phyloP scores from a whole-genome alignment of 1,140 invertebrate species.

The Aphis gossypii region DNA sequence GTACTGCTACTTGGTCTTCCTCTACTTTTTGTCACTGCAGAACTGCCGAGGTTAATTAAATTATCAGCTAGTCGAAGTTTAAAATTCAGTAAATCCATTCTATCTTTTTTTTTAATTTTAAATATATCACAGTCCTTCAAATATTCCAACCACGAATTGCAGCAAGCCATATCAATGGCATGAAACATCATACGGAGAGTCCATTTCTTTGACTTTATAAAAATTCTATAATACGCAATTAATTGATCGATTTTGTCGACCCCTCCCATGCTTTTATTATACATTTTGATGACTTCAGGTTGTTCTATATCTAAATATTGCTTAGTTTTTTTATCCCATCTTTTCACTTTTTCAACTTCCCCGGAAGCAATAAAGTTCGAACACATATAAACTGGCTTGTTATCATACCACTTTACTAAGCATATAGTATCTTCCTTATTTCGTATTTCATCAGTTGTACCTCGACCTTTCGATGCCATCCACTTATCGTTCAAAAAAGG shows the following conservation, averaged over 20 bases:
- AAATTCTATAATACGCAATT: neutral
- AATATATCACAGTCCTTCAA: neutral
- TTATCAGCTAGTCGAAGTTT: neutral
- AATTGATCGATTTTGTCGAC: neutral
- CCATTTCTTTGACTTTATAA: neutral
- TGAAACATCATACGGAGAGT: neutral
- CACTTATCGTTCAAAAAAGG: neutral
- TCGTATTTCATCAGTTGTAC: neutral
- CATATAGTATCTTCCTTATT: neutral
- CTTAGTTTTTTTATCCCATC: constrained; percentile 6
- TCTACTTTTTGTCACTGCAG: neutral
- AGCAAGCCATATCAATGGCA: constrained; percentile 16
- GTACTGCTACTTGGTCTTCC: neutral
- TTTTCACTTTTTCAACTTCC: neutral
- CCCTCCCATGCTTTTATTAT: neutral
- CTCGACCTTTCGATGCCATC: neutral
- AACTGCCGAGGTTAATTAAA: neutral
- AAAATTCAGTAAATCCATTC: neutral
- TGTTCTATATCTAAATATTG: neutral
- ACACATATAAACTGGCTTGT: neutral
- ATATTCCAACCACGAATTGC: neutral
- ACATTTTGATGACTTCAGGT: neutral
- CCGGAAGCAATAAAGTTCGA: neutral
- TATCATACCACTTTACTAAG: constrained; percentile 9
- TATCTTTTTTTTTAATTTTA: constrained; percentile 37